Evolutionary conservation across 2,797 vertebrate species (phyloP).

Genomic region (Gymnocypris eckloni): DNA sequence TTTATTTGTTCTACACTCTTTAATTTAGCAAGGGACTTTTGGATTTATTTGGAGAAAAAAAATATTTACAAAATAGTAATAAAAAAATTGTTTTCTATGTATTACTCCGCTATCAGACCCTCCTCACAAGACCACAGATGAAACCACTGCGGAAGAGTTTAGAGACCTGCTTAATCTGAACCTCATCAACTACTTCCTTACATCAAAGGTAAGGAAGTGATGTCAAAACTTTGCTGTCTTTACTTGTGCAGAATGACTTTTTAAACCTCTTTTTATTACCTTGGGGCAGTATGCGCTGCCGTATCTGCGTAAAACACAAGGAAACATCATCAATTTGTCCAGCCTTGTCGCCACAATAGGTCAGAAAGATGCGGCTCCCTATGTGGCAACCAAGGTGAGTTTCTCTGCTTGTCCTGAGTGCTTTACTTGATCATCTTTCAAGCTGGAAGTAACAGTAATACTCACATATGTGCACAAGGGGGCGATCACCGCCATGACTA

Average conservation of each 20-base stretch:
- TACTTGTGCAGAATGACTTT: background rate
- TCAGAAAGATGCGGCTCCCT: constrained; percentile 78
- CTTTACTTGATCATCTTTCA: background rate
- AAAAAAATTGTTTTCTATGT: too few species aligned
- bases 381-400: constrained; percentile 87
- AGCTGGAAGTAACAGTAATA: background rate
- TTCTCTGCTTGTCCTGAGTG: background rate
- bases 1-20: background rate
- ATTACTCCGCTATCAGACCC: constrained; percentile 75
- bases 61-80: background rate
- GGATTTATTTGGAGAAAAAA: background rate
- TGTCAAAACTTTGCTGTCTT: background rate
- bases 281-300: constrained; percentile 77
- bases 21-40: background rate
- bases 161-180: constrained; percentile 83
- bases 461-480: constrained; percentile 75
- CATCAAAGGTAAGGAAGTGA: constrained; percentile 78
- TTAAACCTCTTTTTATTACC: constrained; percentile 7
- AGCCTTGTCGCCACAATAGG: constrained; percentile 81
- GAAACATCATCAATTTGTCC: constrained; percentile 85
- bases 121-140: constrained; percentile 77
- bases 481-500: constrained; percentile 85
- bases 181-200: constrained; percentile 79
- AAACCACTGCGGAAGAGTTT: constrained; percentile 81
- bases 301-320: constrained; percentile 74